These are phyloP conservation scores for Allophyes oxyacanthae DNA, from an alignment of 2,888 invertebrate species.

Conservation along the genomic window DNA sequence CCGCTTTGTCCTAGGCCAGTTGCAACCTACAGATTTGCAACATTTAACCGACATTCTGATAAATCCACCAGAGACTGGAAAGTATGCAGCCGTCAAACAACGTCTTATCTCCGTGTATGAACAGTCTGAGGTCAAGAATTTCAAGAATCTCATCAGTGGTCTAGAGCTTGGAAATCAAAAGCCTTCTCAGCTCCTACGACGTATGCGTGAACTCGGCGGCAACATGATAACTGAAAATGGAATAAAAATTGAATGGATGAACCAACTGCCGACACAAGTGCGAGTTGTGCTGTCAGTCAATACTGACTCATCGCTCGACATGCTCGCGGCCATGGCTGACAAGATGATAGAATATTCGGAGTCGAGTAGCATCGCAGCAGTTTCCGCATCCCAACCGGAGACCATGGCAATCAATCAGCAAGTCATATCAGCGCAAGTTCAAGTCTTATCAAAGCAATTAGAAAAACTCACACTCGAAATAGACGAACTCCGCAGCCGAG, in stretches of 20 bases:
- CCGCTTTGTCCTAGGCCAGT: not conserved
- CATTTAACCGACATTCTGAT: slow-evolving; percentile 1
- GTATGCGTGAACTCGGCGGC: slow-evolving; percentile 1
- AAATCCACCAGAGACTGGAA: not conserved
- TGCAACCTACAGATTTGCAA: slow-evolving; percentile 1
- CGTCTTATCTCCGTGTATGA: no score
- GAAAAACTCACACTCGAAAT: slow-evolving; percentile 10
- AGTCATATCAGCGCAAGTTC: not conserved
- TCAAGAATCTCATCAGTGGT: slow-evolving; percentile 9
- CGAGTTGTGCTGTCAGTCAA: slow-evolving; percentile 3
- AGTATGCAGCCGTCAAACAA: not conserved
- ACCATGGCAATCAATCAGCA: not conserved
- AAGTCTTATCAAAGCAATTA: slow-evolving; percentile 5
- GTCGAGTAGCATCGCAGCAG: not conserved
- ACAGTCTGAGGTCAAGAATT: slow-evolving; percentile 4
- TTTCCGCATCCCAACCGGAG: not conserved
- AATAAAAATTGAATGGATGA: not conserved
- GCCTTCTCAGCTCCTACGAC: not conserved
- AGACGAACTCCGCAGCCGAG: not conserved
- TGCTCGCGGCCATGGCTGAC: slow-evolving; percentile 6
- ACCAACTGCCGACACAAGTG: not conserved
- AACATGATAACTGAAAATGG: slow-evolving; percentile 1
- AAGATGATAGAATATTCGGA: slow-evolving; percentile 10
- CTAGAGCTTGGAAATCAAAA: slow-evolving; percentile 8
- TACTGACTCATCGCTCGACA: not conserved